phyloP scores from a whole-genome alignment of 2,888 invertebrate genomes.

The Perizoma affinitatum region DNA sequence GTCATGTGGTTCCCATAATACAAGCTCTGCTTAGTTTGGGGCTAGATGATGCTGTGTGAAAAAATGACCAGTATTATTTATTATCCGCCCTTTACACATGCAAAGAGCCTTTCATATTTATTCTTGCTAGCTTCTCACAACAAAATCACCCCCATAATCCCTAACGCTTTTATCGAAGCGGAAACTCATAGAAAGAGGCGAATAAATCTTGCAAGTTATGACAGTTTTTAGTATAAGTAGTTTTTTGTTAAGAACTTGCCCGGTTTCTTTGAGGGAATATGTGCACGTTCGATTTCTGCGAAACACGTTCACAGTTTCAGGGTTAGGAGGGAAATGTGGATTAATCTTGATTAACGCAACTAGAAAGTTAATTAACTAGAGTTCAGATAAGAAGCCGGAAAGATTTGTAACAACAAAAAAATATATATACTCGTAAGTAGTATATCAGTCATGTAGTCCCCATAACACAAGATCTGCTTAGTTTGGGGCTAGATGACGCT shows the following conservation, averaged over 20 bases:
- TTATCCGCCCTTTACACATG: not conserved
- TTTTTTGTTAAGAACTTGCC: conserved; percentile 23
- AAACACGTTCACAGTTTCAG: conserved; percentile 9
- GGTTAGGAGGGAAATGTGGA: not conserved
- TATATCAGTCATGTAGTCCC: too few relatives aligned
- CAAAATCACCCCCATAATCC: conserved; percentile 16
- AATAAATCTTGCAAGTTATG: conserved; percentile 38
- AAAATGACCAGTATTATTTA: too few relatives aligned
- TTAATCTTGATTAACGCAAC: not conserved
- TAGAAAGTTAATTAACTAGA: too few relatives aligned
- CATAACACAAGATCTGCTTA: too few relatives aligned
- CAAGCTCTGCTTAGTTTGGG: too few relatives aligned
- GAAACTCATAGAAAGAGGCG: conserved; percentile 26
- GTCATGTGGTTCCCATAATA: too few relatives aligned
- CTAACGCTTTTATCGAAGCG: conserved; percentile 25
- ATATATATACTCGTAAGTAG: too few relatives aligned
- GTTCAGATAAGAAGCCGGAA: too few relatives aligned
- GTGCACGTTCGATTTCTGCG: conserved; percentile 8
- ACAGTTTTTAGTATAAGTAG: conserved; percentile 27
- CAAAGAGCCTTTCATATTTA: conserved; percentile 11
- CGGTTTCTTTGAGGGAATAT: conserved; percentile 17
- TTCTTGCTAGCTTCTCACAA: conserved; percentile 11
- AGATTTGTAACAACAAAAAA: too few relatives aligned
- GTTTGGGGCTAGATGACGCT: too few relatives aligned
- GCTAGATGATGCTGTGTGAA: too few relatives aligned